Conservation (phyloP, 2,888 invertebrate genomes). For the Pediacus dermestoides region DNA sequence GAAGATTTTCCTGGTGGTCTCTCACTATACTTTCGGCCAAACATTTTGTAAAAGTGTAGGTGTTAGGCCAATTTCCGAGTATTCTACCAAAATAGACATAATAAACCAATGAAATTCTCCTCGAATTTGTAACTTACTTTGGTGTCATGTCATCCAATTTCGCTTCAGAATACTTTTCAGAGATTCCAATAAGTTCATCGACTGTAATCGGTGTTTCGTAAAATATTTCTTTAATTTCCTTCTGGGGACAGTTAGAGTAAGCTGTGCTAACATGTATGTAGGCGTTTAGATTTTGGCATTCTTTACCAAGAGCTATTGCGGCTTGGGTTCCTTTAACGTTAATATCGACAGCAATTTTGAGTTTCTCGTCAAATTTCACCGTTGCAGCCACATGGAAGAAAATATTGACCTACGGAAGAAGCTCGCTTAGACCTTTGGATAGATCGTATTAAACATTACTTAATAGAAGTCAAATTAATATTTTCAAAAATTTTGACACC, state of each 20-base stretch:
- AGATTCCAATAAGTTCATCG: conserved; percentile 52
- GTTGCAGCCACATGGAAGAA: conserved; percentile 60
- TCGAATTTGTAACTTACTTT: too few species aligned
- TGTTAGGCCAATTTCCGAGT: conserved; percentile 77
- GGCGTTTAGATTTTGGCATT: conserved; percentile 61
- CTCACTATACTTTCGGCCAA: too few species aligned
- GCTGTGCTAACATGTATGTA: conserved; percentile 60
- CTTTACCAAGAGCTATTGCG: conserved; percentile 61
- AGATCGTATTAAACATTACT: too few species aligned
- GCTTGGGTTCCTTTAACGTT: conserved; percentile 69
- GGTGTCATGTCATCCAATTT: too few species aligned
- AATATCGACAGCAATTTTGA: conserved; percentile 68
- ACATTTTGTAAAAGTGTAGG: conserved; percentile 91
- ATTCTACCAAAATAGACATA: too few species aligned
- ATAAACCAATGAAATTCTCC: too few species aligned
- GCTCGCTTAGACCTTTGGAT: too few species aligned
- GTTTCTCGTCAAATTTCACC: conserved; percentile 68
- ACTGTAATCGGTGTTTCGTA: conserved; percentile 55
- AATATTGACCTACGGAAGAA: conserved; percentile 49
- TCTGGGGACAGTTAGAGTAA: conserved; percentile 52
- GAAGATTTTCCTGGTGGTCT: too few species aligned
- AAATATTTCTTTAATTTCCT: conserved; percentile 53
- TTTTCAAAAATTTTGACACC: too few species aligned
- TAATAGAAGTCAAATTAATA: too few species aligned
- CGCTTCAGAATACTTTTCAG: too few species aligned